Evolutionary conservation across 2,797 vertebrate genomes (phyloP), one percentile per base, ranked within the genome.

Genomic region (Manis javanica): DNA sequence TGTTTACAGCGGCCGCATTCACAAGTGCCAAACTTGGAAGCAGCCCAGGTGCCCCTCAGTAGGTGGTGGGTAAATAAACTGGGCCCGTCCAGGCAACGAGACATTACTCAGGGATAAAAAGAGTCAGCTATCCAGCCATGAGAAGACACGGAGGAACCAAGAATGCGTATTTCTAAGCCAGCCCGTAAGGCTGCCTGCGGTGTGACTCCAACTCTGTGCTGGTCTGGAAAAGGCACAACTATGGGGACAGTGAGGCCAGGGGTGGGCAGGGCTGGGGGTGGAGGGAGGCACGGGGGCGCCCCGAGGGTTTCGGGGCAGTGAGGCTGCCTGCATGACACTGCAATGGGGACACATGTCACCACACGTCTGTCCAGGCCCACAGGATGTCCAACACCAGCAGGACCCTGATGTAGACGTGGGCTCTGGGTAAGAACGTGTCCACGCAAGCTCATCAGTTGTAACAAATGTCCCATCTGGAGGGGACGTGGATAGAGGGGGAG

Each of bases 281-380:
- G 9, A 5, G 49, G 61, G 11, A 42, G 19, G 14, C 4, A 19
- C 7, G 37, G 1, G 1, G 16, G 24, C 4, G 75, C 34, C 5
- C 29, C 1, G 63, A 24, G 37, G 34, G 1, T 4, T 5, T 86
- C 24, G 9, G 37, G 63, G 19, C 49, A 8, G 37, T 1, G 51
- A 10, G 0, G 14, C 21, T 46, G 1, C 29, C 75, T 29, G 19
- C 3, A 0, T 21, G 63, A 34, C 1, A 10, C 37, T 14, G 1
- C 1, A 0, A 9, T 1, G 63, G 31, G 51, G 23, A 6, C 18
- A 26, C 37, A 1, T 0, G 46, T 42, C 29, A 9, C 0, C 3
- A 11, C 8, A 18, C 3, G 2, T 46, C 9, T 26, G 7, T 69
- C 37, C 37, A 57, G 12, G 26, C 63, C 34, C 51, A 13, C 9